These are phyloP conservation scores for Euzetes globulus DNA, from an alignment of 2,888 invertebrate species.

Conservation along the genomic window DNA sequence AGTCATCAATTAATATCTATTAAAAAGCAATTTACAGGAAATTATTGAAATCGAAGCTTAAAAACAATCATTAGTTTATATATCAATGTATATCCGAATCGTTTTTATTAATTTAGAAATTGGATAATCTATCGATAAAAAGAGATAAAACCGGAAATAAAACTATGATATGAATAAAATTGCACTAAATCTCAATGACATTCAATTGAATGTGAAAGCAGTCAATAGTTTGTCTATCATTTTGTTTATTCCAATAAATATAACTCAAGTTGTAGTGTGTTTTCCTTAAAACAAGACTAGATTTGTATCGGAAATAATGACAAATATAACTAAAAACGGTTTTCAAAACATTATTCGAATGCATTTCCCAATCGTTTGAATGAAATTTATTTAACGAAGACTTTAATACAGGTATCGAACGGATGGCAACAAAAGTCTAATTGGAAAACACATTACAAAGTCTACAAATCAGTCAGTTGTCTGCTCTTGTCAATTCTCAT, in stretches of 20 bases:
- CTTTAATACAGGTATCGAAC: no score
- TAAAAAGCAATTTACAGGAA: conserved; percentile 6
- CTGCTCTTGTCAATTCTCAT: no score
- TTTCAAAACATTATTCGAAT: background rate
- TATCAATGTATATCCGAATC: no score
- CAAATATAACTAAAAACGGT: background rate
- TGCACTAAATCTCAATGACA: conserved; percentile 11
- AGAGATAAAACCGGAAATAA: background rate
- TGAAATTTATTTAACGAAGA: no score
- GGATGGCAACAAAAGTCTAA: no score
- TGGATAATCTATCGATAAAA: background rate
- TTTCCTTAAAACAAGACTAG: conserved; percentile 24
- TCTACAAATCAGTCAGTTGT: background rate
- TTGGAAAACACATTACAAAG: background rate
- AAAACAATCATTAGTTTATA: no score
- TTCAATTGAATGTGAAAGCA: background rate
- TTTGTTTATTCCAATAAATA: no score
- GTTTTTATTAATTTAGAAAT: no score
- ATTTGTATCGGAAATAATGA: background rate
- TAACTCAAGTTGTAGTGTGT: background rate
- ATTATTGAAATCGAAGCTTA: background rate
- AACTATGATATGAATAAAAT: conserved; percentile 17
- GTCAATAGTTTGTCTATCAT: background rate
- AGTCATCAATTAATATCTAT: background rate
- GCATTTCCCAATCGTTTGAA: no score